phyloP scores from a whole-genome alignment of 2,888 invertebrate species.

The Alloscopus bannaensis region DNA sequence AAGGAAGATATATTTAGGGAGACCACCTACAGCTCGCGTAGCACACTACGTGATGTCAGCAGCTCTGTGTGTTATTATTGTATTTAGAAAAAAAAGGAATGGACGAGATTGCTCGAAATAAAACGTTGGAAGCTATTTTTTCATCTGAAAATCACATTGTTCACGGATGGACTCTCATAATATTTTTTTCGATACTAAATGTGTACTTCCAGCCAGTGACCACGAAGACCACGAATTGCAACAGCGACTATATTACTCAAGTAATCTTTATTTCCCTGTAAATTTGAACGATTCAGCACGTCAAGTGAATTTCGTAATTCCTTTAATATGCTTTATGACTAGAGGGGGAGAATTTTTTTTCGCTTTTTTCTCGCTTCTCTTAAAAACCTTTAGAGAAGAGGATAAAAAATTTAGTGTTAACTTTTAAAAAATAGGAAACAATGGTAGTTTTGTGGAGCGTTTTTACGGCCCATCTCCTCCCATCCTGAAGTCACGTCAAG shows the following conservation, averaged over 20 bases:
- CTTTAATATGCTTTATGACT: slow-evolving; percentile 21
- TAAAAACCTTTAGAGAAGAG: neutral
- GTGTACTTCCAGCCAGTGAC: no score
- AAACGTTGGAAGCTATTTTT: no score
- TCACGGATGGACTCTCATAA: neutral
- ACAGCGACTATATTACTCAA: no score
- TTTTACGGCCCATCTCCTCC: neutral
- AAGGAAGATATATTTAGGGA: neutral
- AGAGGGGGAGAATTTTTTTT: slow-evolving; percentile 1
- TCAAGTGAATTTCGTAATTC: no score
- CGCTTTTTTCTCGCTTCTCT: neutral
- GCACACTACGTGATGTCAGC: neutral
- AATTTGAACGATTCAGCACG: no score
- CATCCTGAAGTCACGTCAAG: neutral
- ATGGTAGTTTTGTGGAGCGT: neutral
- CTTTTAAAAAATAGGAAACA: slow-evolving; percentile 10
- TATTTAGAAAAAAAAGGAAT: slow-evolving; percentile 3
- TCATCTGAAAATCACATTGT: slow-evolving; percentile 16
- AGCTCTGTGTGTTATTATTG: no score
- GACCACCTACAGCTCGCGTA: slow-evolving; percentile 6
- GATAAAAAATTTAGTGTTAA: slow-evolving; percentile 11
- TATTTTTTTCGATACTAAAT: no score
- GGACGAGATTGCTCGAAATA: slow-evolving; percentile 2
- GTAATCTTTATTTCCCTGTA: no score
- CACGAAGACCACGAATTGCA: no score